Conservation (phyloP, 2,888 invertebrate genomes). For the Himalopsyche tibetana region DNA sequence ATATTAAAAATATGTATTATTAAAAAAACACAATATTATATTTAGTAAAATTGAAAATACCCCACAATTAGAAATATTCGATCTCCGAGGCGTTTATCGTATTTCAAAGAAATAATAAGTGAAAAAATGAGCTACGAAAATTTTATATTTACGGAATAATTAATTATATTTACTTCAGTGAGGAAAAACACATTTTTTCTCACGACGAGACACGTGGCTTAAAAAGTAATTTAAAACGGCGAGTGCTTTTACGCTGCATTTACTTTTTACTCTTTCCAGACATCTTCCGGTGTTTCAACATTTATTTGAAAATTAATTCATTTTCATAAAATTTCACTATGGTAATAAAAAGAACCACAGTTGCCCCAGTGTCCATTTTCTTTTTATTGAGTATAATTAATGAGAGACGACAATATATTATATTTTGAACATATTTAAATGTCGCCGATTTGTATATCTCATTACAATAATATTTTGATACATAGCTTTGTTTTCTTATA, state of each 20-base stretch:
- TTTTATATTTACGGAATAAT: neutral
- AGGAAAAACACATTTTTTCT: neutral
- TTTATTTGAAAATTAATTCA: conserved; percentile 18
- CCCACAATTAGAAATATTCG: neutral
- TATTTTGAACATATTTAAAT: too few relatives aligned
- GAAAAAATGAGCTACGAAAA: conserved; percentile 5
- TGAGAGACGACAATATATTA: too few relatives aligned
- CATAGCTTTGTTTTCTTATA: too few relatives aligned
- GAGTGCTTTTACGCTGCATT: conserved; percentile 17
- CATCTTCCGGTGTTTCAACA: neutral
- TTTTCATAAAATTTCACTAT: neutral
- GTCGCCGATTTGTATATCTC: too few relatives aligned
- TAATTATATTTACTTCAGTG: conserved; percentile 31
- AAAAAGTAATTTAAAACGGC: conserved; percentile 30
- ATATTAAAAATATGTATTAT: too few relatives aligned
- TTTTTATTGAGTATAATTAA: too few relatives aligned
- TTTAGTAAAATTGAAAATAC: too few relatives aligned
- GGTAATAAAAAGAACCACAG: neutral
- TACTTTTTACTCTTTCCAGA: neutral
- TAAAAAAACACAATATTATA: too few relatives aligned
- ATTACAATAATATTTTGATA: too few relatives aligned
- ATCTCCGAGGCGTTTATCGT: conserved; percentile 6
- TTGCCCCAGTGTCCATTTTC: too few relatives aligned
- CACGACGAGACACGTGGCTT: conserved; percentile 37
- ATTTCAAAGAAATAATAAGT: conserved; percentile 5